Conservation (phyloP, 2,113 vertebrate species). For the Spermophilus dauricus region DNA sequence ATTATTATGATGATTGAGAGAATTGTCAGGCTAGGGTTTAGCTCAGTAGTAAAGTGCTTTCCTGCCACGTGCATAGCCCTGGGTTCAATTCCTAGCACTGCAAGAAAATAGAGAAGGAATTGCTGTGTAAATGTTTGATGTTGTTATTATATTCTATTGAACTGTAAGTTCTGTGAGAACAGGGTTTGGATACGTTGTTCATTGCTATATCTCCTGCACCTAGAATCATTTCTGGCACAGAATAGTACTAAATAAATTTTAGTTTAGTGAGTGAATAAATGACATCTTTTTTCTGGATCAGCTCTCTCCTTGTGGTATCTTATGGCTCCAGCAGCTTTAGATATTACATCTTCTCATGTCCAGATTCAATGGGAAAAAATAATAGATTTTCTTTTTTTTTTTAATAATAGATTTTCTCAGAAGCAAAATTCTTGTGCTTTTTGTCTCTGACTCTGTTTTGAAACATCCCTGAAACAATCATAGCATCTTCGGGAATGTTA, state of each 20-base stretch:
- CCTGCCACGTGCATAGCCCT: no score
- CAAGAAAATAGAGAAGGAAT: no score
- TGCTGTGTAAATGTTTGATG: not conserved
- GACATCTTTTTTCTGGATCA: not conserved
- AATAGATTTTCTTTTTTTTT: slow-evolving; percentile 21
- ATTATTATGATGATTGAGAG: no score
- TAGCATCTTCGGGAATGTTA: slow-evolving; percentile 25
- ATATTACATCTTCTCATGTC: slow-evolving; percentile 39
- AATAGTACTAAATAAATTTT: not conserved
- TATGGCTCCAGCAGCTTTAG: not conserved
- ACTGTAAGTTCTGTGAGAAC: not conserved
- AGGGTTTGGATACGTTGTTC: not conserved
- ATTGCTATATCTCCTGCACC: not conserved
- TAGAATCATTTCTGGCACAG: not conserved
- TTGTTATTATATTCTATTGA: not conserved
- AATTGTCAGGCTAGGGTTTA: no score
- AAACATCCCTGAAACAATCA: not conserved
- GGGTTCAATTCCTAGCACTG: no score
- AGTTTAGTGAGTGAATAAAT: slow-evolving; percentile 38
- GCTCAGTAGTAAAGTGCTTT: no score
- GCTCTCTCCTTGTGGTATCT: not conserved
- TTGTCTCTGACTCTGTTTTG: slow-evolving; percentile 3
- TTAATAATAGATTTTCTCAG: slow-evolving; percentile 2
- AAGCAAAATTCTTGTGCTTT: slow-evolving; percentile 37
- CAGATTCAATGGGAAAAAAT: slow-evolving; percentile 4